Percentiles rank a stretch among this genome's conserved stretches.
Conservation (phyloP, 2,113 vertebrate genomes). For the Pseudorasbora parva region DNA sequence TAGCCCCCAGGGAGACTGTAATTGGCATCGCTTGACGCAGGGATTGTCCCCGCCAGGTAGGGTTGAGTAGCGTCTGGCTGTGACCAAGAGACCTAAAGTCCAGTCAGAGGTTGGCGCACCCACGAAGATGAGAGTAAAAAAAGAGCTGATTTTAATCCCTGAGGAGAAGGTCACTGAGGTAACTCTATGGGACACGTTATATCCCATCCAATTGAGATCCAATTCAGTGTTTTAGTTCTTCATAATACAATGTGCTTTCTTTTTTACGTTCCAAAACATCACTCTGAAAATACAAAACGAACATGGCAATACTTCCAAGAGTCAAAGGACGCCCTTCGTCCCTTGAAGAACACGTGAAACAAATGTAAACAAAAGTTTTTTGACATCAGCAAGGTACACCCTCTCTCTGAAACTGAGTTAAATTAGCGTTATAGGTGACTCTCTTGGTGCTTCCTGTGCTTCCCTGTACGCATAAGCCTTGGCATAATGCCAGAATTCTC, state of each 20-base stretch:
- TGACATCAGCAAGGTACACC: background rate
- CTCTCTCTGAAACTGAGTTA: background rate
- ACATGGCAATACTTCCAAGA: background rate
- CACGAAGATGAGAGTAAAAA: slow-evolving; percentile 1
- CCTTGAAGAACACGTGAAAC: background rate
- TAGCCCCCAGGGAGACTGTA: background rate
- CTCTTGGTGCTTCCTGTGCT: slow-evolving; percentile 11
- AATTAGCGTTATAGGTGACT: slow-evolving; percentile 39
- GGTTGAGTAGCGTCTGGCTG: slow-evolving; percentile 17
- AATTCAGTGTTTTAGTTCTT: background rate
- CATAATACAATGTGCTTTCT: background rate
- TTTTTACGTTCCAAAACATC: background rate
- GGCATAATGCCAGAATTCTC: slow-evolving; percentile 38
- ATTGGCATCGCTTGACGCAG: slow-evolving; percentile 35
- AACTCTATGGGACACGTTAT: background rate
- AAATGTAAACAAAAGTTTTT: background rate
- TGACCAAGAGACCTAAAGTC: slow-evolving; percentile 35
- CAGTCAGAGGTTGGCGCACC: slow-evolving; percentile 28
- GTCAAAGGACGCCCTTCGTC: background rate
- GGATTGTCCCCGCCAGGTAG: slow-evolving; percentile 16
- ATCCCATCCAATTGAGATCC: background rate
- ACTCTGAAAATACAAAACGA: background rate
- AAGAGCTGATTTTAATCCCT: slow-evolving; percentile 32
- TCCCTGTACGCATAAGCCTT: slow-evolving; percentile 14
- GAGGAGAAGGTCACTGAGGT: background rate